Conservation (phyloP, 37 sponge, comb jelly and placozoan genomes). For the Dysidea cf. avara region DNA sequence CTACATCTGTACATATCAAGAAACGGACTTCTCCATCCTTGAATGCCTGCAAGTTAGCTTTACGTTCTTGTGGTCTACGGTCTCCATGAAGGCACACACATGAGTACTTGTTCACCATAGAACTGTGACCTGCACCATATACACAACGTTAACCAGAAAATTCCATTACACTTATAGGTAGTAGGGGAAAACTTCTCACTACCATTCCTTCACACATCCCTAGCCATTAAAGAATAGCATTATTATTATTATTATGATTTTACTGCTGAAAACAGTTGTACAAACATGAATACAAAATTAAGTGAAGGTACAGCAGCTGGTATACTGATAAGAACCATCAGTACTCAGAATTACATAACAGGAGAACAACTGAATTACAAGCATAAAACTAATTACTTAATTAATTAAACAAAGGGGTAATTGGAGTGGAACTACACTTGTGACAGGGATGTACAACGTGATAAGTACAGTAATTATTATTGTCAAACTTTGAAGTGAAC, state of each 20-base stretch:
- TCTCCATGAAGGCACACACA: slow-evolving; percentile 98
- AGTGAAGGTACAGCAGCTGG: too few species aligned
- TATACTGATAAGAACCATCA: too few species aligned
- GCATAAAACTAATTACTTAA: too few species aligned
- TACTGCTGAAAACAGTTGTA: neutral
- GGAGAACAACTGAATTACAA: too few species aligned
- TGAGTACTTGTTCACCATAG: slow-evolving; percentile 83
- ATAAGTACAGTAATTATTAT: too few species aligned
- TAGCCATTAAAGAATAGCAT: neutral
- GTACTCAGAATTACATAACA: too few species aligned
- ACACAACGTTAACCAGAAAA: neutral
- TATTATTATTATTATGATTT: neutral
- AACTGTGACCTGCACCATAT: slow-evolving; percentile 25
- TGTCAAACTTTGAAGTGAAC: too few species aligned
- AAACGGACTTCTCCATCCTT: slow-evolving; percentile 90
- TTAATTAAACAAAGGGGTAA: too few species aligned
- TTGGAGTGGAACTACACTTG: too few species aligned
- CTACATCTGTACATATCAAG: slow-evolving; percentile 96
- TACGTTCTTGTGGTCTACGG: slow-evolving; percentile 80
- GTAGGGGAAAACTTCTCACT: too few species aligned
- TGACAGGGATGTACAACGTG: too few species aligned
- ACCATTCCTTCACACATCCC: neutral
- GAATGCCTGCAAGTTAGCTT: slow-evolving; percentile 81
- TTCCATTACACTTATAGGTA: neutral
- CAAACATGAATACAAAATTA: too few species aligned